Evolutionary conservation across 2,797 vertebrate genomes (phyloP), one percentile per base, ranked within the genome.

Genomic region (Fistularia tabacaria): DNA sequence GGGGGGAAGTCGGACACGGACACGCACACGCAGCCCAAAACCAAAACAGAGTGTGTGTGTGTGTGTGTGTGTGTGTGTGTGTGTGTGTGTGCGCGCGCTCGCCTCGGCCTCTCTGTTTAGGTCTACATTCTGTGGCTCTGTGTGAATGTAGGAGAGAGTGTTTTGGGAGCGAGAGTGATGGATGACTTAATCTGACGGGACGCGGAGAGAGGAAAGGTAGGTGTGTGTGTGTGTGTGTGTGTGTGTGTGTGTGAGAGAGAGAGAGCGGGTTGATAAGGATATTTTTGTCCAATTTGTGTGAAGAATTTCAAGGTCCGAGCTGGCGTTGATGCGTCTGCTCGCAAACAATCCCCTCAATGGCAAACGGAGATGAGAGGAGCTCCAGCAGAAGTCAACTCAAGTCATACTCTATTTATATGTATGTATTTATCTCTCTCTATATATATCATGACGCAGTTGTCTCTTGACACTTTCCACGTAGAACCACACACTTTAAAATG

Each of bases 221-320:
- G 59, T 37, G 52, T 57, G 41, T 58, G 59, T 46, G 47, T 54
- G 48, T 42, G 52, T 57, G 41, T 58, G 59, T 46, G 47, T 54
- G 48, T 42, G n/a, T n/a, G n/a, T n/a, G 51, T n/a, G 41, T 66
- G 48, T 41, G 40, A 46, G 60, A 57, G 57, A 76, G 40, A 64
- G 53, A 61, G 46, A 36, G 55, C 12, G 3, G 54, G 44, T 14
- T 53, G 83, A 84, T 82, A 80, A 80, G 82, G 81, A 82, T 84
- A 83, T 87, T 84, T 85, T 83, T 66, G 60, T 65, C 75, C 41
- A 62, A 63, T 76, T 81, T 76, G 68, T 76, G 79, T 57, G 40
- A 84, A 79, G 76, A 66, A 87, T 86, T 78, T 79, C 79, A 83
- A 87, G 85, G 83, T 64, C 76, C 47, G 55, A 51, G 45, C 10